Evolutionary conservation across 2,113 vertebrate species (phyloP).

Genomic region (Dicaeum eximium): DNA sequence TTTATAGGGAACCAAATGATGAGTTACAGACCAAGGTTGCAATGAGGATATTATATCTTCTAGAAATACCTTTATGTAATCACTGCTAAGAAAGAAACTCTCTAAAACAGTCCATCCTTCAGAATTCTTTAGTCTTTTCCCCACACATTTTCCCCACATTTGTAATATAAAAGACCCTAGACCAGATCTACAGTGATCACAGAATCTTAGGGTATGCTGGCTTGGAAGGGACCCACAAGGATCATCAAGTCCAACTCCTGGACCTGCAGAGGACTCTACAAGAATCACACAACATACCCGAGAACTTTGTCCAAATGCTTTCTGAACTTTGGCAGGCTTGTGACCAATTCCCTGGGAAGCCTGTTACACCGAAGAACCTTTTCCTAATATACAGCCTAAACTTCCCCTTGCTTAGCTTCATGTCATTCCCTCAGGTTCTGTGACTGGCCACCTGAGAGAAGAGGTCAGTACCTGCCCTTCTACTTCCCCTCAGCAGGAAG

Average conservation of each 20-base stretch:
- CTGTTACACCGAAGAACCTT: not conserved
- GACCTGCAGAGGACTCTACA: not conserved
- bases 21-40: not conserved
- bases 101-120: not conserved
- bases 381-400: not conserved
- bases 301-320: not conserved
- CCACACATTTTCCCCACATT: not conserved
- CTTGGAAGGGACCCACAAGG: not conserved
- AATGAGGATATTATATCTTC: not conserved
- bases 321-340: not conserved
- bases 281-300: not conserved
- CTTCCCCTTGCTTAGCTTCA: not conserved
- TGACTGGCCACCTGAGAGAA: not conserved
- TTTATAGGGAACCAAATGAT: not conserved
- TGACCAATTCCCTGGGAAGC: accelerated
- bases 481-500: accelerated
- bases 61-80: not conserved
- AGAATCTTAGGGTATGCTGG: not conserved
- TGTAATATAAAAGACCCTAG: not conserved
- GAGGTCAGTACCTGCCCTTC: not conserved
- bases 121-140: not conserved
- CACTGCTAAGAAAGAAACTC: not conserved
- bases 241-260: not conserved
- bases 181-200: not conserved
- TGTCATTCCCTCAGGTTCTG: not conserved